phyloP scores from a whole-genome alignment of 2,797 vertebrate species.

The Lagodon rhomboides region DNA sequence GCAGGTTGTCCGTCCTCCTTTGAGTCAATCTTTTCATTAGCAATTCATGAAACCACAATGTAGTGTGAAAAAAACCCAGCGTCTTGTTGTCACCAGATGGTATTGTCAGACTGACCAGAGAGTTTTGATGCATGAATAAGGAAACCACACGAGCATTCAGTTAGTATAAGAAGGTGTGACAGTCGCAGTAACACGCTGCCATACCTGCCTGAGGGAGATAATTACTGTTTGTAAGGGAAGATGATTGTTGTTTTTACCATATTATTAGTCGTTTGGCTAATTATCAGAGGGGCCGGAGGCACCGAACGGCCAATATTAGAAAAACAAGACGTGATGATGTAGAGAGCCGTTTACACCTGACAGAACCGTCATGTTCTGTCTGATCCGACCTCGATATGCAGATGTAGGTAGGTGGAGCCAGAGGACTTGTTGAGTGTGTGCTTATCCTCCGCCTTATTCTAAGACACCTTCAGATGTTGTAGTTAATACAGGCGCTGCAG shows the following conservation, averaged over 20 bases:
- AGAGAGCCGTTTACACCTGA: background rate
- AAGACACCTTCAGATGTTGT: slow-evolving; percentile 1
- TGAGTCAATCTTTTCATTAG: slow-evolving; percentile 5
- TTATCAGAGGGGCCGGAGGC: slow-evolving; percentile 9
- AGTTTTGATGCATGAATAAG: slow-evolving; percentile 1
- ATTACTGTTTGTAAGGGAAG: slow-evolving; percentile 16
- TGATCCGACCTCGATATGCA: background rate
- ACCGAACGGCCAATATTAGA: background rate
- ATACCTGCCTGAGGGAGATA: slow-evolving; percentile 7
- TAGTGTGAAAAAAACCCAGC: background rate
- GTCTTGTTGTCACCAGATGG: background rate
- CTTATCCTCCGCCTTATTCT: background rate
- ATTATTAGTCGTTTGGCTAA: slow-evolving; percentile 4
- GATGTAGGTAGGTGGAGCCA: background rate
- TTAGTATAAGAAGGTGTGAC: background rate
- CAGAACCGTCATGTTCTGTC: background rate
- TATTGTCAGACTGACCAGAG: background rate
- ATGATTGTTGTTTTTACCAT: slow-evolving; percentile 18
- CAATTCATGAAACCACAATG: slow-evolving; percentile 1
- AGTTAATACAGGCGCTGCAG: background rate
- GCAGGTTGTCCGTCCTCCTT: background rate
- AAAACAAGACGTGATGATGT: background rate
- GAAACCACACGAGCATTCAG: background rate
- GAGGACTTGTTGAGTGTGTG: slow-evolving; percentile 2
- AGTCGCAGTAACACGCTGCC: slow-evolving; percentile 15